Evolutionary conservation across 2,113 vertebrate genomes (phyloP).

Genomic region (Ramphastos sulfuratus): DNA sequence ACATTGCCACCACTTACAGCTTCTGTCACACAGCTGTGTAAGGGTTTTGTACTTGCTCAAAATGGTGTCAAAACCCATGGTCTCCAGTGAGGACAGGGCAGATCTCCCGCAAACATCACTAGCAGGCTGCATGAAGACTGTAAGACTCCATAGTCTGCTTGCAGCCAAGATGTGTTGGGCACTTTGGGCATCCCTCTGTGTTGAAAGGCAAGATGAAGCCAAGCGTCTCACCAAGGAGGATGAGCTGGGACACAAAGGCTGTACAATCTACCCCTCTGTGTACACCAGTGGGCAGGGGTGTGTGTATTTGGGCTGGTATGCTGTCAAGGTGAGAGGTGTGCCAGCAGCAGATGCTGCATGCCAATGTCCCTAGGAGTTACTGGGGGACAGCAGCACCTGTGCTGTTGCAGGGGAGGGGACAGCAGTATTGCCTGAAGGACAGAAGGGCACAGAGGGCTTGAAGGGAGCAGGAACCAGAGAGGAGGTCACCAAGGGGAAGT

Average conservation of each 20-base stretch:
- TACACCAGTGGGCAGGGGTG: background rate
- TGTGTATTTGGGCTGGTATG: background rate
- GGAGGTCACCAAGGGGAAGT: background rate
- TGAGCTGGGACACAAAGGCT: background rate
- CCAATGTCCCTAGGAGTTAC: background rate
- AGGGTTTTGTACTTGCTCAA: background rate
- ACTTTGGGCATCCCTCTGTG: background rate
- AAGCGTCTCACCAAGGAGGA: background rate
- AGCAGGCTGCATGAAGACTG: background rate
- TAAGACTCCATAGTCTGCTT: background rate
- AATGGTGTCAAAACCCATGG: background rate
- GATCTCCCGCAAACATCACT: background rate
- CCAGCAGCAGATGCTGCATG: background rate
- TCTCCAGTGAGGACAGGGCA: background rate
- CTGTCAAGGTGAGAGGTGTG: background rate
- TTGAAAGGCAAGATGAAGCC: background rate
- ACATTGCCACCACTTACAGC: fast-evolving
- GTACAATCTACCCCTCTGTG: background rate
- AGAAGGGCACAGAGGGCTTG: background rate
- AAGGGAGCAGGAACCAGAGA: background rate
- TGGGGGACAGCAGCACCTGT: background rate
- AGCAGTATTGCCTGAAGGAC: too few species aligned
- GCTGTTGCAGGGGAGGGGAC: background rate
- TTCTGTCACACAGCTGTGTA: background rate
- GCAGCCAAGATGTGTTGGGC: background rate